Base-by-base conservation (phyloP, 2,888 invertebrate genomes). In the Agonopterix alstromeriana region DNA sequence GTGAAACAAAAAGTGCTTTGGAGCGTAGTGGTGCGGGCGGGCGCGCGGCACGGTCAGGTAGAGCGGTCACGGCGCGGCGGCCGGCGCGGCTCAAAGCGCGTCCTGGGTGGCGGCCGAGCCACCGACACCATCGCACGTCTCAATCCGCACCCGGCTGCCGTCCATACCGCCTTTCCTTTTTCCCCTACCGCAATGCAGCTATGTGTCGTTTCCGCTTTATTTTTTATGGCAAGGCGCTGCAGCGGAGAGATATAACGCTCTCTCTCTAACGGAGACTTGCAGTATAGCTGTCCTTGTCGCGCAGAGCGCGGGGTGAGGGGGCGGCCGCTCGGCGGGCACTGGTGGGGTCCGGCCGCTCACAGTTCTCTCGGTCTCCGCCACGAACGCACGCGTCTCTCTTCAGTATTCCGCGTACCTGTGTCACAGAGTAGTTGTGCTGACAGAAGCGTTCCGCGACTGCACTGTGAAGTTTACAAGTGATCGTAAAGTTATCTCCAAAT, bases 401-500 rank as follows among this genome's bases (percentile, higher is more conserved):
- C 60, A 60, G 61, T 61, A 58, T 60, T 63, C 63, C 75, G 73
- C 77, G 78, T 69, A 63, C 60, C 69, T 68, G 74, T 77, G 70
- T 61, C 73, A 76, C 58, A 82, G 75, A 82, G 71, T 71, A 82
- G 70, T 82, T 73, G 68, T 70, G 70, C 73, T 76, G 72, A 67
- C 65, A 77, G 76, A 80, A 71, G 71, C 71, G 67, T 71, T 69
- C 75, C 77, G 82, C 79, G 80, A 77, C 73, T 71, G 63, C 65
- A 62, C 76, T 70, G 86, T 87, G 74, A 78, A 85, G 78, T 85
- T 84, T 70, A 67, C 53, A 68, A 69, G 77, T 75, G 73, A 71
- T 68, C 68, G 72, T 72, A 67, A 73, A 85, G 84, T 88, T 86
- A 67, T 42, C 78, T 85, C 82, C 85, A 88, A 88, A 96, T 96